Percentiles rank a stretch among this genome's conserved stretches.
Conservation (phyloP, 1,140 invertebrate species). For the Zaprionus ghesquierei region DNA sequence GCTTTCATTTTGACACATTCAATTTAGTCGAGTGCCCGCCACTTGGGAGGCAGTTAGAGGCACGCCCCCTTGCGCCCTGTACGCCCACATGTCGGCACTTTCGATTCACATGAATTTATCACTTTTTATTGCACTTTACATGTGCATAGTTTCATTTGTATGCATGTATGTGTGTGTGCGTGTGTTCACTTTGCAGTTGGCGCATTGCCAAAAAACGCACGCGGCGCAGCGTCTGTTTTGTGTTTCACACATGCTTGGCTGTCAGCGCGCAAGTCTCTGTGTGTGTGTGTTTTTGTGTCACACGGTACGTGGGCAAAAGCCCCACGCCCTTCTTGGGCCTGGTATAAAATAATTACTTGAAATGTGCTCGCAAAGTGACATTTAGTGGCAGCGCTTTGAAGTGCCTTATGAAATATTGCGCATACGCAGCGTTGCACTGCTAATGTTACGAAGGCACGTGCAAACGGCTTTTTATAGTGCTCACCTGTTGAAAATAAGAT, state of each 20-base stretch:
- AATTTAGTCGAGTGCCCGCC: constrained; percentile 55
- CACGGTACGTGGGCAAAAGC: not conserved
- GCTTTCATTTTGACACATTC: constrained; percentile 60
- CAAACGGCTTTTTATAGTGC: not conserved
- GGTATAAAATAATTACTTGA: constrained; percentile 37
- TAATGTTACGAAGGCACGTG: not conserved
- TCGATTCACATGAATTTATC: constrained; percentile 48
- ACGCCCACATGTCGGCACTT: constrained; percentile 56
- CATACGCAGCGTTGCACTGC: constrained; percentile 16
- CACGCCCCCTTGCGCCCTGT: not conserved
- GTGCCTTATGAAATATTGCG: constrained; percentile 38
- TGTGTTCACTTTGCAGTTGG: constrained; percentile 14
- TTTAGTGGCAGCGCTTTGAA: constrained; percentile 30
- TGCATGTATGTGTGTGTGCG: not conserved
- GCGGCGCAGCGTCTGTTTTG: constrained; percentile 28
- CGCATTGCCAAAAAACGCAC: constrained; percentile 20
- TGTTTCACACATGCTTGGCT: constrained; percentile 2
- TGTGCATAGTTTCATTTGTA: constrained; percentile 28
- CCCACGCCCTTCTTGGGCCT: not conserved
- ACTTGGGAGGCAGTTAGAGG: not conserved
- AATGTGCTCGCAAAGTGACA: constrained; percentile 29
- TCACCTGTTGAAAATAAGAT: not conserved
- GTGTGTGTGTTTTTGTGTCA: constrained; percentile 3
- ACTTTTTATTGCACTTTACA: constrained; percentile 41
- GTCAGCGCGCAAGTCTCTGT: too few species aligned